A percentile compares a stretch with the other conserved stretches of the same genome.
phyloP scores from a whole-genome alignment of 2,113 vertebrate genomes.

The Rattus rattus region DNA sequence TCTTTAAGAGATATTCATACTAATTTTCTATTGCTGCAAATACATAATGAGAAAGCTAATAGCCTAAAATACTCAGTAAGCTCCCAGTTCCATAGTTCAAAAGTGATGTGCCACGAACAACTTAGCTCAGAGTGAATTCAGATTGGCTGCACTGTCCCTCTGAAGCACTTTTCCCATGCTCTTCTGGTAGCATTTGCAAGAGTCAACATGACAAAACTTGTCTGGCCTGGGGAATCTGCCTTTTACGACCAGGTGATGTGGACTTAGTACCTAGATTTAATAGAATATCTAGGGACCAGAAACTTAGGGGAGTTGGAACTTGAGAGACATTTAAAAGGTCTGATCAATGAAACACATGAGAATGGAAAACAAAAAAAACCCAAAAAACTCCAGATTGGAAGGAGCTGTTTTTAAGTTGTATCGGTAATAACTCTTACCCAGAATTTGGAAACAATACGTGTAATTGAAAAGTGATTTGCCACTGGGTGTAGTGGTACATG shows the following conservation, averaged over 20 bases:
- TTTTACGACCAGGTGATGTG: neutral
- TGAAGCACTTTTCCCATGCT: neutral
- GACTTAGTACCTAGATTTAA: neutral
- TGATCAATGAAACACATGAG: neutral
- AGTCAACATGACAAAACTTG: neutral
- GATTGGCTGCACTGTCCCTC: neutral
- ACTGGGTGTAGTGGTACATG: neutral
- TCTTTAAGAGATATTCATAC: neutral
- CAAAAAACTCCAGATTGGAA: neutral
- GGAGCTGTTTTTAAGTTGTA: neutral
- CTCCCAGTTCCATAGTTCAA: neutral
- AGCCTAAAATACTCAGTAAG: neutral
- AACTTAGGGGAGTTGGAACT: neutral
- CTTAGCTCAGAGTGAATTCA: neutral
- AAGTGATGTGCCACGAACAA: neutral
- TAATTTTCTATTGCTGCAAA: neutral
- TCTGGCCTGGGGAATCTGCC: neutral
- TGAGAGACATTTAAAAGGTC: neutral
- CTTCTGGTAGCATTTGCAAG: neutral
- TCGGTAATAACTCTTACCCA: neutral
- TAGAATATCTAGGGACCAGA: neutral
- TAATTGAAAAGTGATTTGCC: neutral
- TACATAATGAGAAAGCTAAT: neutral
- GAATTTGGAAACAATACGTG: neutral
- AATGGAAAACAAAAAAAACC: neutral